Conservation (phyloP, 1,140 invertebrate species). For the Nephila pilipes region DNA sequence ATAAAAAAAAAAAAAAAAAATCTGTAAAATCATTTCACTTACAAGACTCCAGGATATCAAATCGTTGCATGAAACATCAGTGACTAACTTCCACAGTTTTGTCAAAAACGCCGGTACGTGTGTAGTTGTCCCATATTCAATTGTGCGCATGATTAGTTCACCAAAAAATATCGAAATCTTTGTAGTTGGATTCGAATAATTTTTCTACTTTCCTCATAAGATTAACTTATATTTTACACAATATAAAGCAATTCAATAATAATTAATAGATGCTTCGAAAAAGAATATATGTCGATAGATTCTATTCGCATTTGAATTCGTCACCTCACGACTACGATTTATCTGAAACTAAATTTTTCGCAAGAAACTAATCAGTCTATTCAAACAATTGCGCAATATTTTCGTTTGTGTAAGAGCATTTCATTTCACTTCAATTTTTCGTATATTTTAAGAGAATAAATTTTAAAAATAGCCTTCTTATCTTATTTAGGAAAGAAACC, state of each 20-base stretch:
- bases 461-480: no score
- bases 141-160: constrained; percentile 72
- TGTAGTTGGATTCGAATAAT: background rate
- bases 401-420: background rate
- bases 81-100: constrained; percentile 98
- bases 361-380: background rate
- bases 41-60: constrained; percentile 97
- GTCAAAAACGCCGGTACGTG: constrained; percentile 96
- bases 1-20: background rate
- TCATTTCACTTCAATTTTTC: background rate
- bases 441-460: background rate
- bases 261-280: background rate
- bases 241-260: background rate
- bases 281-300: background rate
- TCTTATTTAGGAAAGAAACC: no score
- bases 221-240: constrained; percentile 1
- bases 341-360: background rate
- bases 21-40: constrained; percentile 79
- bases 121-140: constrained; percentile 70
- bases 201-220: constrained; percentile 30
- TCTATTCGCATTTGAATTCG: background rate
- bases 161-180: background rate
- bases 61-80: constrained; percentile 94
- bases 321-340: background rate
- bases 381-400: constrained; percentile 60